These are phyloP conservation scores for Gnathonemus longibarbis DNA, from an alignment of 2,113 vertebrate species.

Conservation along the genomic window DNA sequence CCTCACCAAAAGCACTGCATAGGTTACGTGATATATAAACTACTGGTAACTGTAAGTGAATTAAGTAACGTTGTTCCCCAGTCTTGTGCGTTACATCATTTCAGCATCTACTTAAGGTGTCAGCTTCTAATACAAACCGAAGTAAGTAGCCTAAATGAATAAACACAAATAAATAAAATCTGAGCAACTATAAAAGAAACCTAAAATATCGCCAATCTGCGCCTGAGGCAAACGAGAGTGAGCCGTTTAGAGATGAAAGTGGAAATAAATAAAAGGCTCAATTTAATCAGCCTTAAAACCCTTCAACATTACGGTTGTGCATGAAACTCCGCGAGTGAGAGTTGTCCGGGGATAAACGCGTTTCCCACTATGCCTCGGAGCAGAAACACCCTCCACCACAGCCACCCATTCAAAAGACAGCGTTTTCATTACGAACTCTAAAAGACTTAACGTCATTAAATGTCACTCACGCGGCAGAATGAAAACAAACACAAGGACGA, in stretches of 20 bases:
- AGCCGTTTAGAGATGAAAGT: conserved; percentile 99
- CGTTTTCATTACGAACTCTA: conserved; percentile 88
- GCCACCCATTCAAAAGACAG: conserved; percentile 78
- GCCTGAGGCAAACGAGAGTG: conserved; percentile 84
- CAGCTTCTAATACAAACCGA: conserved; percentile 39
- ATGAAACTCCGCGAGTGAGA: conserved; percentile 82
- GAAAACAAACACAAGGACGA: conserved; percentile 72
- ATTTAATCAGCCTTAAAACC: conserved; percentile 98
- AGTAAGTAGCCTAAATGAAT: conserved; percentile 59
- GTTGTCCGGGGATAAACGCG: conserved; percentile 96
- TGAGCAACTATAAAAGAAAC: conserved; percentile 68
- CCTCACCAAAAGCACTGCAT: neutral
- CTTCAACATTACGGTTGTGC: conserved; percentile 90
- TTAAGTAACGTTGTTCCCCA: conserved; percentile 3
- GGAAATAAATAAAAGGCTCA: conserved; percentile 94
- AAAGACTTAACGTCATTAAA: conserved; percentile 98
- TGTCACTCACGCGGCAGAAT: conserved; percentile 79
- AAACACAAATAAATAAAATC: conserved; percentile 61
- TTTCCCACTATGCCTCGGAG: conserved; percentile 87
- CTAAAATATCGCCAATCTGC: conserved; percentile 76
- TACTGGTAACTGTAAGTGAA: neutral
- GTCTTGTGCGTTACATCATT: conserved; percentile 22
- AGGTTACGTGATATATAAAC: neutral
- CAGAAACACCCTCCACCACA: conserved; percentile 82
- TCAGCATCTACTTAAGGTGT: conserved; percentile 51